Evolutionary conservation across 2,113 vertebrate genomes (phyloP), one percentile per base, ranked within the genome.

Genomic region (Neodon shergylaensis): DNA sequence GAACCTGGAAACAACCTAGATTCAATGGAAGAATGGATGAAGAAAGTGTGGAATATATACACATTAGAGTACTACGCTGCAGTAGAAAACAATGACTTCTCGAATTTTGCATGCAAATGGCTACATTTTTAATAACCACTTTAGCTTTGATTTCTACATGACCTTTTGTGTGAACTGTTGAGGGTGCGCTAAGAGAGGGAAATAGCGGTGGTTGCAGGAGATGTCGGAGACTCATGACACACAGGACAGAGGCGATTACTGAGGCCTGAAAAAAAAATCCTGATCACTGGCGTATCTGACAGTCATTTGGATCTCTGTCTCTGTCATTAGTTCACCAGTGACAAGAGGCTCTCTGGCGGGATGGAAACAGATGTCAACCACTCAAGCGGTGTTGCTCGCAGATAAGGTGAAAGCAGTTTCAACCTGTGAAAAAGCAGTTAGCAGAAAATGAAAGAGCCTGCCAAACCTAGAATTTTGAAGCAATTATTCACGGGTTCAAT

Each of bases 341-440:
- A 84, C 28, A 61, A 90, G 36, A 92, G 83, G 39, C 91, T 97
- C 96, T 95, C 95, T 72, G 33, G 61, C 78, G 94, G 33, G 22
- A 14, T 92, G 91, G 74, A 97, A 97, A 95, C 54, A 95, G 89
- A 97, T 96, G 96, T 92, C 95, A 96, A 82, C 77, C 44, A 73
- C 84, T 95, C 63, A 65, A 94, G 85, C 89, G 61, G 77, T 87
- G 36, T 17, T 97, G 90, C 93, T 97, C 86, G 26, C 4, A 89
- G 92, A 94, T 97, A 97, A 97, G n/a, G 73, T 96, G 76, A 97
- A 97, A 98, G 91, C 47, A 91, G 79, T 85, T 96, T 7, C 54
- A 85, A 70, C 90, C 44, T 92, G 58, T 36, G 88, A 79, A 63
- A 84, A 70, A 22, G 52, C 78, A 84, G 28, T 58, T 96, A 92